Conservation (phyloP, 2,888 invertebrate species). For the Drosophila putrida region DNA sequence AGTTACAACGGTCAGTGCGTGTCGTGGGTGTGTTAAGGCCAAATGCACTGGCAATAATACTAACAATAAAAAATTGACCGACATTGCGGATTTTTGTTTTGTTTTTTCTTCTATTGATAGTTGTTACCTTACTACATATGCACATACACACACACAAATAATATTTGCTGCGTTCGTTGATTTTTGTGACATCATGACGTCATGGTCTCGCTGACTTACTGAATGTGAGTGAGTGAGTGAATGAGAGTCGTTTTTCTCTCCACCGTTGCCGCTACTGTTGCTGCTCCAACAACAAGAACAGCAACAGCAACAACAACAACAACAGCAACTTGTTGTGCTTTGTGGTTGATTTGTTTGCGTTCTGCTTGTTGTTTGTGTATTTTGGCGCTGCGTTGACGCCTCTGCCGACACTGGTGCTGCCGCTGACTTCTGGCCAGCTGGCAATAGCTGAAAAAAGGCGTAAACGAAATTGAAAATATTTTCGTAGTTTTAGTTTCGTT, state of each 20-base stretch:
- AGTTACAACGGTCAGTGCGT: conserved; percentile 37
- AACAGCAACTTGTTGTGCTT: conserved; percentile 55
- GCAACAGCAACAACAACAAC: conserved; percentile 20
- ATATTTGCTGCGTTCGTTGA: conserved; percentile 2
- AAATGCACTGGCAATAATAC: conserved; percentile 40
- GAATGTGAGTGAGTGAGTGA: conserved; percentile 32
- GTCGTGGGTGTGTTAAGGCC: conserved; percentile 37
- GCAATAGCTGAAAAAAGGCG: conserved; percentile 42
- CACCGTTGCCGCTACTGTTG: conserved; percentile 14
- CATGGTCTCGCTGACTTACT: conserved; percentile 36
- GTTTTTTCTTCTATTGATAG: conserved; percentile 1
- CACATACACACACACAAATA: not conserved
- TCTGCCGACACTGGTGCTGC: conserved; percentile 33
- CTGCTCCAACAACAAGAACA: not conserved
- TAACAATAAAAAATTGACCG: conserved; percentile 22
- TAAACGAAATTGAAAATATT: conserved; percentile 62
- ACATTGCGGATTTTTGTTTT: conserved; percentile 23
- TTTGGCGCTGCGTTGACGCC: conserved; percentile 30
- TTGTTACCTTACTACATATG: conserved; percentile 1
- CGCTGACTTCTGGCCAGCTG: conserved; percentile 38
- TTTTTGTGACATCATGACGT: conserved; percentile 62
- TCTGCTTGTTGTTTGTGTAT: conserved; percentile 29
- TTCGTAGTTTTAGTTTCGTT: conserved; percentile 81
- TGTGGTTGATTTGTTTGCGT: conserved; percentile 40
- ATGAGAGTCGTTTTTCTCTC: conserved; percentile 1